Evolutionary conservation across 2,888 invertebrate species (phyloP), one percentile per base, ranked within the genome.

Genomic region (Cantharis rustica): DNA sequence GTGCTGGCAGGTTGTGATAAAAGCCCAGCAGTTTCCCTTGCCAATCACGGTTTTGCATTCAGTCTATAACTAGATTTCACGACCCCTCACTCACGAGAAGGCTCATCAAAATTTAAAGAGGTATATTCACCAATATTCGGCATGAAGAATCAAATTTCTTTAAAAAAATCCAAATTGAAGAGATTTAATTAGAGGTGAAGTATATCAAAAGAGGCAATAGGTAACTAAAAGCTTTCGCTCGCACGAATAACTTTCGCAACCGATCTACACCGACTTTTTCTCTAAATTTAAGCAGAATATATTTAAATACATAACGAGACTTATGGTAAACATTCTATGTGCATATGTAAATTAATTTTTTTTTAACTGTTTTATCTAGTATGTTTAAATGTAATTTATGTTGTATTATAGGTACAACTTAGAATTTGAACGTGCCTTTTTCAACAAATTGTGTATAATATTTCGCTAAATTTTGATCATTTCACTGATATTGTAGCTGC

Each of bases 41-140:
- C 86, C 86, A 86, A 86, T 86, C 86, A 86, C 82, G 80, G 80
- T 75, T 77, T 75, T 82, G 83, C 83, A 86, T 86, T 86, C 86
- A 86, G 85, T 84, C 84, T 84, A 84, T 86, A 86, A 86, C 85
- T 84, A 84, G 84, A 85, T 86, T 86, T 86, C 75, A 68, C 73
- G 72, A 77, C 79, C 80, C 81, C 77, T 72, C 71, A 70, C 70
- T 72, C 75, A 72, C 75, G 75, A 75, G 68, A 26, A 73, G 68
- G 73, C 76, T 76, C 76, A 78, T 79, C 77, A 76, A 79, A 79
- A 77, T 77, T 72, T 77, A 75, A 77, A 77, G 72, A 75, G 75
- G 75, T 75, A 72, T 72, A 72, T 73, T 78, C 71, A 71, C 68
- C 72, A 71, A 75, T 73, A 73, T 71, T 75, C 75, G 13, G 69